These are phyloP conservation scores for Drosophila mimetica DNA, from an alignment of 2,888 invertebrate genomes.

Conservation along the genomic window DNA sequence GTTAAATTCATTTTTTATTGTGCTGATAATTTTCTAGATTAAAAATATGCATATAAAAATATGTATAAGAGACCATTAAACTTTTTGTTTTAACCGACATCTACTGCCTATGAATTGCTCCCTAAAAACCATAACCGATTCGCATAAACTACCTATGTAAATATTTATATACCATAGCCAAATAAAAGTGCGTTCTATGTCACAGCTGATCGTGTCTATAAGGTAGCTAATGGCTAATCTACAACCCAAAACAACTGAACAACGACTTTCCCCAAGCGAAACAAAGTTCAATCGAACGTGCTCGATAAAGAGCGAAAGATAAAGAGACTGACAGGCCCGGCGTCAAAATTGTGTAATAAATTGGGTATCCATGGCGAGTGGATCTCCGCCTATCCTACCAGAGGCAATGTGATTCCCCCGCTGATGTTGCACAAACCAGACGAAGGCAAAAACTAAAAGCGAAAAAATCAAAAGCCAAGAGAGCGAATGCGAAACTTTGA, in stretches of 20 bases:
- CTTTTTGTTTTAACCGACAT: not conserved
- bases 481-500: constrained; percentile 37
- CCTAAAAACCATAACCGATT: not conserved
- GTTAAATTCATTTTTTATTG: not conserved
- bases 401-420: constrained; percentile 19
- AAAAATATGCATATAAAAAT: not conserved
- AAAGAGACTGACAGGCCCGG: constrained; percentile 13
- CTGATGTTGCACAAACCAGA: constrained; percentile 25
- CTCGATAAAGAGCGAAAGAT: constrained; percentile 16
- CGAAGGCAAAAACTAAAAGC: constrained; percentile 36
- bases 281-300: constrained; percentile 40
- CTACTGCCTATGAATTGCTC: not conserved
- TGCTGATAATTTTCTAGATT: not conserved
- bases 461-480: constrained; percentile 8
- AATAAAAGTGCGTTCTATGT: constrained; percentile 11
- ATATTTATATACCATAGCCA: not conserved
- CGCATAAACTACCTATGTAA: not conserved
- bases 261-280: constrained; percentile 22
- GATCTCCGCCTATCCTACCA: constrained; percentile 6
- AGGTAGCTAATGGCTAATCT: constrained; percentile 25
- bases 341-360: constrained; percentile 29
- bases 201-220: constrained; percentile 15
- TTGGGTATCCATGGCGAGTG: constrained; percentile 2
- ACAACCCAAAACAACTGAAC: not conserved
- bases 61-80: not conserved